Evolutionary conservation across 2,797 vertebrate genomes (phyloP).

Genomic region (Pachyuromys duprasi): DNA sequence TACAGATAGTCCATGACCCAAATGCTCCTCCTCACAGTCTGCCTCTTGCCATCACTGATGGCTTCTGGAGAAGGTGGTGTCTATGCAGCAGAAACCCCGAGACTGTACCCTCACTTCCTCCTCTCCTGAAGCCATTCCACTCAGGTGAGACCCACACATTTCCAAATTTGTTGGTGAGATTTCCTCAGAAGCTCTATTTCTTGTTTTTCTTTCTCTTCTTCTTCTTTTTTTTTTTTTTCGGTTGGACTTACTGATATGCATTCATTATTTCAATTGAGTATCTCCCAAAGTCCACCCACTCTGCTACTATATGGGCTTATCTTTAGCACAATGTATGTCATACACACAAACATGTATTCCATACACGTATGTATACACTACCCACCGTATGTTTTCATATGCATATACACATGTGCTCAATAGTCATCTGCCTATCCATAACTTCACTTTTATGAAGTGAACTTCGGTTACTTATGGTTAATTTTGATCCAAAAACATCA

Average conservation of each 20-base stretch:
- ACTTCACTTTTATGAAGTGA: background rate
- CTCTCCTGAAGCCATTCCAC: background rate
- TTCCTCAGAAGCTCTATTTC: background rate
- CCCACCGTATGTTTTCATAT: background rate
- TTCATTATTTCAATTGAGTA: background rate
- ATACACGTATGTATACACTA: background rate
- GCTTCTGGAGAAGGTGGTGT: constrained; percentile 66
- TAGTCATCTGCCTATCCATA: background rate
- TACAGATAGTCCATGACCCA: constrained; percentile 73
- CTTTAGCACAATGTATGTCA: background rate
- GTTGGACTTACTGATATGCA: background rate
- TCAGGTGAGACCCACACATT: background rate
- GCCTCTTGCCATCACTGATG: constrained; percentile 76
- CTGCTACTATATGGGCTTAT: background rate
- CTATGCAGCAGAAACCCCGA: background rate
- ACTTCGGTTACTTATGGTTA: background rate
- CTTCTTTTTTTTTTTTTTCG: too few species aligned
- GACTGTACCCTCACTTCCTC: background rate
- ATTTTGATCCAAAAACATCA: background rate
- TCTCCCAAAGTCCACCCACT: background rate
- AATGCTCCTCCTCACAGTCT: constrained; percentile 79
- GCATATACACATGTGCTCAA: background rate
- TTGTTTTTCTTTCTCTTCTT: background rate
- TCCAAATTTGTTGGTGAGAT: background rate
- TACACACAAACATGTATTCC: background rate